Percentiles rank a stretch among this genome's conserved stretches.
These are phyloP conservation scores for Bombus turneri DNA, from an alignment of 1,140 invertebrate species.

Conservation along the genomic window DNA sequence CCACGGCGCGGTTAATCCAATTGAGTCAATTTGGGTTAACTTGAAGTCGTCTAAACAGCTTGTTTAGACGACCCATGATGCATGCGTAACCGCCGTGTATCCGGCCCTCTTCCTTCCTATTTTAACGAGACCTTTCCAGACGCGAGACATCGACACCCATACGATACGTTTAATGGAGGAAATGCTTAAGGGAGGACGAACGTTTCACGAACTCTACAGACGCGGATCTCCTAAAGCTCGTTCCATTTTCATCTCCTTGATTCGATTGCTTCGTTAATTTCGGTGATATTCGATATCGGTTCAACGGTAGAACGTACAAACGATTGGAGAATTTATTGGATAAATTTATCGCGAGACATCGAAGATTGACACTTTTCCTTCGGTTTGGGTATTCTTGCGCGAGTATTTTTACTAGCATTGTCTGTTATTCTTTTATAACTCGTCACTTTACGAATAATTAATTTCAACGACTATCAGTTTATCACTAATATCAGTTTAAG, in stretches of 20 bases:
- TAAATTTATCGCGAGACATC: neutral
- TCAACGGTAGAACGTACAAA: neutral
- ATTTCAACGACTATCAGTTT: neutral
- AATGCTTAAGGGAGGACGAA: neutral
- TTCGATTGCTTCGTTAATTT: neutral
- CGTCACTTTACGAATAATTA: neutral
- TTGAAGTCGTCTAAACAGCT: conserved; percentile 83
- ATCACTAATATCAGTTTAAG: too few relatives aligned
- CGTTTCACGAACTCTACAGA: neutral
- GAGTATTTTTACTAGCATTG: neutral
- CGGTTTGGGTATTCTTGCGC: neutral
- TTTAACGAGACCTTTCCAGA: conserved; percentile 55
- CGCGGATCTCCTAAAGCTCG: neutral
- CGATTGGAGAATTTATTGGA: neutral
- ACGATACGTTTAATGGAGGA: neutral
- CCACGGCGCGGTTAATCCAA: conserved; percentile 81
- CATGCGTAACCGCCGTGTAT: conserved; percentile 73
- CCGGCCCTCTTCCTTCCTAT: conserved; percentile 73
- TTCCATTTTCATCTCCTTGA: neutral
- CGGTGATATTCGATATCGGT: neutral
- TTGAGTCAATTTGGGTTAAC: conserved; percentile 83
- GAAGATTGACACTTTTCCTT: neutral
- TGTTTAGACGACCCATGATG: conserved; percentile 78
- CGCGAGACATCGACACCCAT: conserved; percentile 30
- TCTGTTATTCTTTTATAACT: neutral